Evolutionary conservation across 2,888 invertebrate species (phyloP), one percentile per base, ranked within the genome.

Genomic region (Tenodera sinensis): DNA sequence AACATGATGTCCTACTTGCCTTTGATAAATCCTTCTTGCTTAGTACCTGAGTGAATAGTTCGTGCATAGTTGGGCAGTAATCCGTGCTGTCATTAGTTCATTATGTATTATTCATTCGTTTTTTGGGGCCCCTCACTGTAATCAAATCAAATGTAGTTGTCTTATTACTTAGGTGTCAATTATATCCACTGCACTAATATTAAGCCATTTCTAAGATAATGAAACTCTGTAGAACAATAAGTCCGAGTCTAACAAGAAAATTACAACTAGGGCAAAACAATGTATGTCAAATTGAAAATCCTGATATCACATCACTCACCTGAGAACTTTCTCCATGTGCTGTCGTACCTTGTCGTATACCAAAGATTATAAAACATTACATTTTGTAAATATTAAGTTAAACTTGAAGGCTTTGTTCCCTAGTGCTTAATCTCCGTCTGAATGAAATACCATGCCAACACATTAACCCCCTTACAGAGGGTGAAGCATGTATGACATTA

Each of bases 41-140:
- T 91, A 98, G 95, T 91, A 98, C 98, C 94, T 97, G 97, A 92
- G 97, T 97, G 93, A 98, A 97, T 92, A 98, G 95, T 93, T 97
- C 97, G 94, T 98, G 98, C 98, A 98, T 98, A 93, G 94, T 96
- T 87, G 54, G 42, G 8, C 47, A 85, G n/a, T 42, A 8, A 82
- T 87, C 71, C 7, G 81, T 54, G 28, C 6, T 87, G 25, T 42
- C 6, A n/a, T n/a, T n/a, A n/a, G n/a, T n/a, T 71, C 54, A 71
- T 71, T 71, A 20, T 4, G 6, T 71, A 71, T 71, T 6, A 71
- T 15, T 9, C 54, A 71, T 25, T 71, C 20, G 20, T 71, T 20
- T 25, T 71, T 42, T 71, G 20, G 54, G 14, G 4, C 54, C 6
- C 20, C 20, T n/a, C 54, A 71, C 54, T 71, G 54, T 71, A 71